Base-by-base conservation (phyloP, 2,888 invertebrate species). In the Caenorhabditis sp. region DNA sequence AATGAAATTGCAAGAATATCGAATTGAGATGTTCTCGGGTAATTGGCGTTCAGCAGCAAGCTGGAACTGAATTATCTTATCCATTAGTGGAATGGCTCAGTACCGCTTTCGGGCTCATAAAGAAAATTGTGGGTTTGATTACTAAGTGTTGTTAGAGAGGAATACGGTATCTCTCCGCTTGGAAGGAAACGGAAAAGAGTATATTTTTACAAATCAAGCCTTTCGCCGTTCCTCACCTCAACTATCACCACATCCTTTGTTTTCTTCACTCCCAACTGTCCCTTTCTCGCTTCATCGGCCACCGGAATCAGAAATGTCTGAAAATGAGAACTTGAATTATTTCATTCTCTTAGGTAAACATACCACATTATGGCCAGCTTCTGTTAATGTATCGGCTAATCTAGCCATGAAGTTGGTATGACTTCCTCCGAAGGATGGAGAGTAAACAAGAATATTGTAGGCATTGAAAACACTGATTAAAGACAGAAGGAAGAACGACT, bases 401-500 rank as follows among this genome's bases (percentile, higher is more conserved):
- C 80, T 79, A 0, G 84, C 85, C 72, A 86, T 64, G 64, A 84
- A 86, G 58, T 86, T 86, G 22, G 75, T 76, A 75, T 86, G 85
- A 66, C 84, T 84, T 41, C 76, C 80, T 7, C 84, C 81, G 24
- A 83, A 75, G 16, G 63, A 74, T 19, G 85, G 81, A n/a, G 77
- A 75, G 41, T 84, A 84, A n/a, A 84, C 79, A 35, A 86, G 79
- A 35, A 86, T 61, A 59, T 86, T 86, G 64, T 61, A 58, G 6
- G 79, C 70, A 70, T 49, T 54, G 59, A 24, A 1, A 58, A 16
- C 10, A 73, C 31, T 24, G 51, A 26, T 59, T 47, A 54, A 54
- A 26, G 54, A 54, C 5, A 54, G 54, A 26, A 54, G 26, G 14
- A 66, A 8, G n/a, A 73, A 49, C 16, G 51, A n/a, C 31, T 59